A percentile compares a stretch with the other conserved stretches of the same genome.
Evolutionary conservation across 1,140 invertebrate species (phyloP).

Genomic region (Thalassaphorura encarpata): DNA sequence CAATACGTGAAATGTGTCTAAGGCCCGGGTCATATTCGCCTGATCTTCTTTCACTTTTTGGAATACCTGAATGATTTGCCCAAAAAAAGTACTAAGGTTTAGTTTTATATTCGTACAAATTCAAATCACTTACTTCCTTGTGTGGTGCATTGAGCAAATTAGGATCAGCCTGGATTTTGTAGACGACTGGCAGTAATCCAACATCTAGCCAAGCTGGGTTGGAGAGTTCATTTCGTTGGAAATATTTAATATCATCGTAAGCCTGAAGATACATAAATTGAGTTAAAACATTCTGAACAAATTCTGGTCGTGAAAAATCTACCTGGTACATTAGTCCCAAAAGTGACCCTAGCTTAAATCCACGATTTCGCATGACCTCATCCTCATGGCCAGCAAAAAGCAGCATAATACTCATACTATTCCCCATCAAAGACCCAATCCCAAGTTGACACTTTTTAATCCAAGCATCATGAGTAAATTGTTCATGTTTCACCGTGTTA

Average conservation of each 20-base stretch:
- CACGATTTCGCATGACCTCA: not conserved
- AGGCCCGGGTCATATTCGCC: not conserved
- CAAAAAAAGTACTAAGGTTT: not conserved
- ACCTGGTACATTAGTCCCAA: conserved; percentile 10
- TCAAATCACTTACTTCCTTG: conserved; percentile 1
- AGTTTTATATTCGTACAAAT: not conserved
- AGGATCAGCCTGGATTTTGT: not conserved
- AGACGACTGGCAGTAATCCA: conserved; percentile 5
- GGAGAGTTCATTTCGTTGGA: not conserved
- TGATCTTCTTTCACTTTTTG: not conserved
- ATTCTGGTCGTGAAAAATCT: too few species aligned
- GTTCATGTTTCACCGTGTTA: not conserved
- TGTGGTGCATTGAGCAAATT: not conserved
- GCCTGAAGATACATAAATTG: not conserved
- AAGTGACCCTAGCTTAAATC: conserved; percentile 3
- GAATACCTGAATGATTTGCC: not conserved
- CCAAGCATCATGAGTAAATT: conserved; percentile 7
- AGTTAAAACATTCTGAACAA: not conserved
- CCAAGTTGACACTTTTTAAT: not conserved
- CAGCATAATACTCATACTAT: conserved; percentile 2
- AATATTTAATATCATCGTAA: conserved; percentile 10
- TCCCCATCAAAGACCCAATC: conserved; percentile 10
- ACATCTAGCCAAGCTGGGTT: conserved; percentile 11
- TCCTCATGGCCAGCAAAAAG: conserved; percentile 14
- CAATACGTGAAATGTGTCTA: not conserved